Base-by-base conservation (phyloP, 2,113 vertebrate genomes). In the Monarcha castaneiventris region DNA sequence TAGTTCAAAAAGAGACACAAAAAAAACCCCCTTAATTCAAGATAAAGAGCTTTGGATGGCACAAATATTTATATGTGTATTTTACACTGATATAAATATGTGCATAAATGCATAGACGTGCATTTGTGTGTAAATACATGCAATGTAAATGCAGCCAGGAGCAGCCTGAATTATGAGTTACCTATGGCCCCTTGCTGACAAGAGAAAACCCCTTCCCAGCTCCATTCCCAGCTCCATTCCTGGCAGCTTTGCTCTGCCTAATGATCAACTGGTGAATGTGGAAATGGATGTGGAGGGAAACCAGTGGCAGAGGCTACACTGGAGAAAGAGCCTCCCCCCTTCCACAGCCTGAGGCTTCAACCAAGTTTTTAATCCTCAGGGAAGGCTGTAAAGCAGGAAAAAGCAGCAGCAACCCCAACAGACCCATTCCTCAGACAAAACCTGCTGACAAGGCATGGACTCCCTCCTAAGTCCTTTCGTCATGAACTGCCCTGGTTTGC, bases 111-210 rank as follows among this genome's bases (percentile, higher is more conserved):
- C 23, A 18, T 13, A 16, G 8, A 6, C 3, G 12, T 22, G 20
- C 4, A 2, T 35, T 32, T 69, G 29, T 29, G 15, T 29, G 11
- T 14, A 59, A 33, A 33, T 16, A 23, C 48, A 15, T 21, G 10
- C 39, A 63, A 10, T 15, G 19, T 21, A 41, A 41, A 15, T 4
- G 23, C 17, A 32, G 16, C 8, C 1, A 7, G 5, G 43, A 79
- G 61, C 15, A 35, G 80, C 52, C 13, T 9, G 7, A 25, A 52
- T 58, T 51, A 46, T 5, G 4, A 13, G 44, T 6, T 58, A 58
- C 44, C 41, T 6, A 5, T 1, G 19, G 29, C 22, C 30, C 29
- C 13, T 10, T 8, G 4, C 0, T 18, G 39, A 22, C 5, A 32
- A 46, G 37, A 29, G 22, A 13, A 19, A 52, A 26, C n/a, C 44